phyloP scores from a whole-genome alignment of 2,888 invertebrate species.

The Mythimna vitellina region DNA sequence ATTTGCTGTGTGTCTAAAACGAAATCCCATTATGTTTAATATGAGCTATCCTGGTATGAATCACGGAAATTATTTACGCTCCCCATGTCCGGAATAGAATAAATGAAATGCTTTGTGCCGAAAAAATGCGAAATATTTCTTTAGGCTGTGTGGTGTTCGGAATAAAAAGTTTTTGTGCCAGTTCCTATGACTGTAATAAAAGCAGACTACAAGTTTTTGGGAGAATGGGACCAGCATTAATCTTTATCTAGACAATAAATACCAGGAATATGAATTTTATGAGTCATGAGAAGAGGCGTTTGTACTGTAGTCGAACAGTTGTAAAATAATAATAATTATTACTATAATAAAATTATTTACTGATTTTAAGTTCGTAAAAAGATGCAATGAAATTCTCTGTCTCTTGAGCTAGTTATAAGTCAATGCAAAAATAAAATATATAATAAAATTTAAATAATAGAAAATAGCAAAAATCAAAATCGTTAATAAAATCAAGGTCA shows the following conservation, averaged over 20 bases:
- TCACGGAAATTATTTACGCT: slow-evolving; percentile 44
- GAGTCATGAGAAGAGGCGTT: not conserved
- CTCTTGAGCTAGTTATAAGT: too few relatives aligned
- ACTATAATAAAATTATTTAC: too few relatives aligned
- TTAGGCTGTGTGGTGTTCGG: not conserved
- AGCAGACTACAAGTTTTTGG: not conserved
- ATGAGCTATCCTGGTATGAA: slow-evolving; percentile 21
- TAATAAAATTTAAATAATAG: too few relatives aligned
- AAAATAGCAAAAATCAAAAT: too few relatives aligned
- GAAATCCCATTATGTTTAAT: slow-evolving; percentile 24
- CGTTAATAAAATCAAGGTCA: too few relatives aligned
- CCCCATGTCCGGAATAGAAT: slow-evolving; percentile 21
- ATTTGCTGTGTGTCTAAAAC: slow-evolving; percentile 23
- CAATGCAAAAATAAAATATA: too few relatives aligned
- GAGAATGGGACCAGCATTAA: not conserved
- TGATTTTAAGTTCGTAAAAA: too few relatives aligned
- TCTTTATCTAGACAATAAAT: not conserved
- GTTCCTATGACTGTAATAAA: not conserved
- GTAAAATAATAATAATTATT: too few relatives aligned
- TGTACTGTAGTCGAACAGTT: not conserved
- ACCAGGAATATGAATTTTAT: not conserved
- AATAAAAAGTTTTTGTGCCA: not conserved
- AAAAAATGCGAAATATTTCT: slow-evolving; percentile 14
- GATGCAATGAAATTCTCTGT: too few relatives aligned
- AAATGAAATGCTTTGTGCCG: slow-evolving; percentile 22